phyloP scores from a whole-genome alignment of 2,113 vertebrate species.

The Gobiocypris rarus region DNA sequence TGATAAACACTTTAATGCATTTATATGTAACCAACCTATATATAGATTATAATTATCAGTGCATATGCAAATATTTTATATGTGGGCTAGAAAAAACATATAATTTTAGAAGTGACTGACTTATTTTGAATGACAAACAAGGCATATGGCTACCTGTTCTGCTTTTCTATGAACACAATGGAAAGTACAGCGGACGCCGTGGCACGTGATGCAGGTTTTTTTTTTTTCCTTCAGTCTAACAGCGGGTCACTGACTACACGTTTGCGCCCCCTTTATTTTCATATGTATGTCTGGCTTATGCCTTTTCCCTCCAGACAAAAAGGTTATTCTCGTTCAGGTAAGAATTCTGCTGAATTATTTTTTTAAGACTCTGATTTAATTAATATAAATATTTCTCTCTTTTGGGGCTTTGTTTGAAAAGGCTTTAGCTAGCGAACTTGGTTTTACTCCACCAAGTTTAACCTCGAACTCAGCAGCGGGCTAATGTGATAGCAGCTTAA shows the following conservation, averaged over 20 bases:
- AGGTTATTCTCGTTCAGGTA: constrained; percentile 37
- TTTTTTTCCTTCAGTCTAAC: too few species aligned
- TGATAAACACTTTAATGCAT: not conserved
- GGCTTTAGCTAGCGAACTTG: not conserved
- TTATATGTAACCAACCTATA: not conserved
- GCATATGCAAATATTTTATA: not conserved
- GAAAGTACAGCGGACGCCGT: constrained; percentile 15
- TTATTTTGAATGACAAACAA: not conserved
- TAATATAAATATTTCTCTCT: not conserved
- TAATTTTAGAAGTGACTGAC: not conserved
- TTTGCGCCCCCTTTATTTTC: constrained; percentile 49
- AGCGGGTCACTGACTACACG: constrained; percentile 20
- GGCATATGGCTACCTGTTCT: not conserved
- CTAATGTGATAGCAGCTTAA: not conserved
- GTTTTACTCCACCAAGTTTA: constrained; percentile 50
- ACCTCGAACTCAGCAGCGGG: constrained; percentile 1
- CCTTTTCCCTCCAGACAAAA: constrained; percentile 46
- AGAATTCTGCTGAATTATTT: not conserved
- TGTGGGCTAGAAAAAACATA: not conserved
- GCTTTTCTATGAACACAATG: not conserved
- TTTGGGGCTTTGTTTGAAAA: constrained; percentile 1
- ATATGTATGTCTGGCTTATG: constrained; percentile 29
- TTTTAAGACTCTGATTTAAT: not conserved
- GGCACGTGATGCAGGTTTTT: constrained; percentile 32
- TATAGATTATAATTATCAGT: not conserved